A percentile compares a stretch with the other conserved stretches of the same genome.
These are phyloP conservation scores for Babyrousa celebensis DNA, from an alignment of 2,797 vertebrate genomes.

Conservation along the genomic window DNA sequence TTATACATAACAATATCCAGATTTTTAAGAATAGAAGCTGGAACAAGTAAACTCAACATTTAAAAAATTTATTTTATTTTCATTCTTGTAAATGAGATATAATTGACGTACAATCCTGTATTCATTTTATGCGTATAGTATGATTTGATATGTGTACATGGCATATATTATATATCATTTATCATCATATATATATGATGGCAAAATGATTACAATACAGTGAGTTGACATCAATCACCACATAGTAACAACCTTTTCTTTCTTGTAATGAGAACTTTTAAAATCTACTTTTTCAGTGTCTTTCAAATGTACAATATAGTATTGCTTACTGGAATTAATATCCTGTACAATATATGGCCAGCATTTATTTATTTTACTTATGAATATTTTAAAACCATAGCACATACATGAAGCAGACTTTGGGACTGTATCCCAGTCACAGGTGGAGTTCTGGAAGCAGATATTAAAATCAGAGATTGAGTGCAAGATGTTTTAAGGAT, in stretches of 20 bases:
- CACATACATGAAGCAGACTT: neutral
- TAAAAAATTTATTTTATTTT: neutral
- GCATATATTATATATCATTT: too few relatives aligned
- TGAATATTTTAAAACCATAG: conserved; percentile 19
- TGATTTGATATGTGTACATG: neutral
- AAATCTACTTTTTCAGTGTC: neutral
- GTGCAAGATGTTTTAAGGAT: conserved; percentile 38
- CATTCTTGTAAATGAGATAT: neutral
- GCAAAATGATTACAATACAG: neutral
- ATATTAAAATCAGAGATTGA: neutral
- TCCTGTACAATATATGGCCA: neutral
- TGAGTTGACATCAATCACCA: neutral
- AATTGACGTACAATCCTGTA: neutral
- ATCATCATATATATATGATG: too few relatives aligned
- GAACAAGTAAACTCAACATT: neutral
- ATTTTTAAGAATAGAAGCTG: conserved; percentile 20
- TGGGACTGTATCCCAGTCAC: neutral
- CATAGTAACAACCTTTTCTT: neutral
- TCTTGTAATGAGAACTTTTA: neutral
- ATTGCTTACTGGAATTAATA: neutral
- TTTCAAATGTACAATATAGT: neutral
- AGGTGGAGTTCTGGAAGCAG: neutral
- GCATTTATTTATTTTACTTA: neutral
- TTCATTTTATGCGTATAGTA: neutral
- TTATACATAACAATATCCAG: neutral